phyloP scores from a whole-genome alignment of 2,113 vertebrate species.

The Zonotrichia leucophrys region DNA sequence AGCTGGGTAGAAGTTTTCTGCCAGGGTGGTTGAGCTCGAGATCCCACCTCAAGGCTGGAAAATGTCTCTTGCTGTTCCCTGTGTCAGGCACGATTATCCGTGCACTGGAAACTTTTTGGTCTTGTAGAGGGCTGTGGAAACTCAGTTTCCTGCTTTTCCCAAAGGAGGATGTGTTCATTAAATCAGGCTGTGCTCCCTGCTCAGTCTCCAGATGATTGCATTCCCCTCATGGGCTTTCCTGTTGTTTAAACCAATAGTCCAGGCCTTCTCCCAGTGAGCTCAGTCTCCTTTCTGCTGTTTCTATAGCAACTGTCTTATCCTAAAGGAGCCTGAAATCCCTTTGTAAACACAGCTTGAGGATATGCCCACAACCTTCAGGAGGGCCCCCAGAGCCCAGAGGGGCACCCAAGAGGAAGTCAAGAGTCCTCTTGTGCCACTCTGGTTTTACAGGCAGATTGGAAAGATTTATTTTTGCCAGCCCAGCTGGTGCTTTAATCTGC shows the following conservation, averaged over 20 bases:
- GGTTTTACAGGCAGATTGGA: conserved; percentile 4
- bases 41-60: background rate
- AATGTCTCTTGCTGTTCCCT: background rate
- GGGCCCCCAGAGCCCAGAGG: background rate
- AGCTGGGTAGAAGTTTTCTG: background rate
- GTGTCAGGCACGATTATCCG: background rate
- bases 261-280: background rate
- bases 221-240: background rate
- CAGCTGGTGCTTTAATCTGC: conserved; percentile 18
- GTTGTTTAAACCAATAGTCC: background rate
- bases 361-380: background rate
- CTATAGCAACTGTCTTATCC: conserved; percentile 59
- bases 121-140: background rate
- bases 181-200: background rate
- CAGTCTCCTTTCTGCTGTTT: conserved; percentile 42
- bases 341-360: conserved; percentile 47
- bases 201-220: background rate
- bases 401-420: conserved; percentile 4
- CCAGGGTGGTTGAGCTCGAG: background rate
- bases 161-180: background rate
- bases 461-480: conserved; percentile 9
- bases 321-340: conserved; percentile 45
- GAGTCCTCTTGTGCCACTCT: background rate
- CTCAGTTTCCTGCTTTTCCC: background rate
- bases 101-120: background rate